Conservation (phyloP, 2,888 invertebrate genomes). For the Dicyrtomina minuta region DNA sequence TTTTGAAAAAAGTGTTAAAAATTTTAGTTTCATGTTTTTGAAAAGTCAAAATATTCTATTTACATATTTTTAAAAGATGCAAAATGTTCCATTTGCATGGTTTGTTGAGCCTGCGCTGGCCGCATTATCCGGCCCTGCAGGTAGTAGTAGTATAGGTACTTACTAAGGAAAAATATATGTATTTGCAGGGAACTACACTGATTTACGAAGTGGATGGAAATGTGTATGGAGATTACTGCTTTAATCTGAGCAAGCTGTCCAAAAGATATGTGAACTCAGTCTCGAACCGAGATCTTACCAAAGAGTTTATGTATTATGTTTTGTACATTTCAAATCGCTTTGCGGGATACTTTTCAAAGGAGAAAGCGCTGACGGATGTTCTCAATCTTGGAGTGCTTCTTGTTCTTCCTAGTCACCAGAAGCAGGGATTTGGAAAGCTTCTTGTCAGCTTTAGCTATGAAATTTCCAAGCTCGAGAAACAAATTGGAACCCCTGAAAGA, state of each 20-base stretch:
- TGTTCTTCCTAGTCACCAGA: background rate
- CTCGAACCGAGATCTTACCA: background rate
- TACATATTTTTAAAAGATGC: no score
- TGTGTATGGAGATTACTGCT: slow-evolving; percentile 2
- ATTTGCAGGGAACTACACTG: background rate
- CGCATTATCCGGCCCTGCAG: no score
- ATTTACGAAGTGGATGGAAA: slow-evolving; percentile 2
- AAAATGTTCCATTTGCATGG: no score
- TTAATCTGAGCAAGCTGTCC: background rate
- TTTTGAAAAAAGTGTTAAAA: no score
- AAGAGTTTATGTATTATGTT: background rate
- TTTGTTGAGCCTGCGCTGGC: no score
- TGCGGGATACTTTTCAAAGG: slow-evolving; percentile 1
- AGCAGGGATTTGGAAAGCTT: background rate
- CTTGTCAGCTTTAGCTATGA: background rate
- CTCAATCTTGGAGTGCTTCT: background rate
- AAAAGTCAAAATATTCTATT: no score
- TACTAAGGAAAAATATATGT: no score
- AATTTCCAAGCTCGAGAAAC: background rate
- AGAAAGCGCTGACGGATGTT: background rate
- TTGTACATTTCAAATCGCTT: background rate
- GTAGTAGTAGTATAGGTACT: slow-evolving; percentile 2
- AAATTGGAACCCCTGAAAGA: slow-evolving; percentile 7
- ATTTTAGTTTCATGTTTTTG: no score
- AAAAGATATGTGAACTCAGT: background rate